Conservation (phyloP, 2,113 vertebrate species). For the Ailuropoda melanoleuca region DNA sequence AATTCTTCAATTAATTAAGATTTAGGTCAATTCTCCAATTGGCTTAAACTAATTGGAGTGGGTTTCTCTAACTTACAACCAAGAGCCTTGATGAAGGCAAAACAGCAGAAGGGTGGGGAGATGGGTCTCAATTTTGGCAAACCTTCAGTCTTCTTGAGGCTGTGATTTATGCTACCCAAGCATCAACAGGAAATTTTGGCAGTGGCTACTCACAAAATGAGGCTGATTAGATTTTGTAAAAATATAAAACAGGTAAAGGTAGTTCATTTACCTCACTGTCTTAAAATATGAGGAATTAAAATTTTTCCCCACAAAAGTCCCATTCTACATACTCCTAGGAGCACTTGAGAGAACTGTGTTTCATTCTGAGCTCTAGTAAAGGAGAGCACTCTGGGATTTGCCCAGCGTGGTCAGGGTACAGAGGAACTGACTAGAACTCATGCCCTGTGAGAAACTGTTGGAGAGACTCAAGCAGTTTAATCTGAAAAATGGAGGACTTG, state of each 20-base stretch:
- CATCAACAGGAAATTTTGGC: background rate
- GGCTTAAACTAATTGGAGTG: background rate
- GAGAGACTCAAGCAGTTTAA: background rate
- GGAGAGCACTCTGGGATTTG: background rate
- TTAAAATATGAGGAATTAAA: background rate
- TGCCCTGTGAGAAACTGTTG: background rate
- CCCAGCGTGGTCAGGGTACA: background rate
- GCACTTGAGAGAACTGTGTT: background rate
- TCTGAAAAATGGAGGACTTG: background rate
- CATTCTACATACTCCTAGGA: background rate
- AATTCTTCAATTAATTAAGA: too few relatives aligned
- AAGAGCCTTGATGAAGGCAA: background rate
- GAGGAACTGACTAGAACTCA: background rate
- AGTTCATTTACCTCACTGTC: background rate
- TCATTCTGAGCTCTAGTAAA: background rate
- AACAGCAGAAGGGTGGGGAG: background rate
- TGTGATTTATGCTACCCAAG: background rate
- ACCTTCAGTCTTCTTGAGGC: background rate
- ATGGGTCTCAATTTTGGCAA: background rate
- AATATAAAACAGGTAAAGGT: background rate
- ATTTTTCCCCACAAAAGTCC: background rate
- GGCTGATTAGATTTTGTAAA: background rate
- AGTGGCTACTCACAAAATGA: background rate
- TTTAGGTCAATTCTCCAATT: too few relatives aligned
- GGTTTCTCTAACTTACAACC: background rate